phyloP scores from a whole-genome alignment of 2,797 vertebrate genomes.

The Perodicticus potto region DNA sequence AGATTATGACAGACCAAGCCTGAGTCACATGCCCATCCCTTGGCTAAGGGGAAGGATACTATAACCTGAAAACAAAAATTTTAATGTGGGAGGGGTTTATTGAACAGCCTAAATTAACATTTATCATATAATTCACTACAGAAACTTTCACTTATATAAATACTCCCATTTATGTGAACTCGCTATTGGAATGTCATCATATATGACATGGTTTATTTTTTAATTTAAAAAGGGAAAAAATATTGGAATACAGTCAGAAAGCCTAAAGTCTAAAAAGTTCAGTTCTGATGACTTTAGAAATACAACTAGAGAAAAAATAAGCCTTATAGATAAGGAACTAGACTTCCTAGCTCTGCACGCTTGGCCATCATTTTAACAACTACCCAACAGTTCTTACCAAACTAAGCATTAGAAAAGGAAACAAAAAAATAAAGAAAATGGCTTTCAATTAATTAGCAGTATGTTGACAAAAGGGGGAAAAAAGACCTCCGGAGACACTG shows the following conservation, averaged over 20 bases:
- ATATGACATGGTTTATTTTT: conserved; percentile 32
- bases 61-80: neutral
- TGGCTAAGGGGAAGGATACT: neutral
- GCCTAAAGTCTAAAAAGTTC: conserved; percentile 43
- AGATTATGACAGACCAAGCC: neutral
- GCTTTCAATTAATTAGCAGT: conserved; percentile 30
- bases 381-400: conserved; percentile 26
- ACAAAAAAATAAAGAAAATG: conserved; percentile 41
- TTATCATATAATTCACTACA: neutral
- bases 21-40: neutral
- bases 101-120: conserved; percentile 19
- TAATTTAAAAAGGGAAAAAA: conserved; percentile 51
- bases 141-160: conserved; percentile 9
- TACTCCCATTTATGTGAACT: conserved; percentile 47
- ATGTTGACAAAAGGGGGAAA: neutral
- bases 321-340: neutral
- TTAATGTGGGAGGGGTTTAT: neutral
- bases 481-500: neutral
- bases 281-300: conserved; percentile 43
- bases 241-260: conserved; percentile 40
- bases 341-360: neutral
- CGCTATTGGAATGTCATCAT: conserved; percentile 30
- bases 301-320: neutral
- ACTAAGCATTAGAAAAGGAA: conserved; percentile 42
- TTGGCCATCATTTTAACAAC: conserved; percentile 36